phyloP scores from a whole-genome alignment of 2,888 invertebrate genomes.

The Hipparchia sbordonii region DNA sequence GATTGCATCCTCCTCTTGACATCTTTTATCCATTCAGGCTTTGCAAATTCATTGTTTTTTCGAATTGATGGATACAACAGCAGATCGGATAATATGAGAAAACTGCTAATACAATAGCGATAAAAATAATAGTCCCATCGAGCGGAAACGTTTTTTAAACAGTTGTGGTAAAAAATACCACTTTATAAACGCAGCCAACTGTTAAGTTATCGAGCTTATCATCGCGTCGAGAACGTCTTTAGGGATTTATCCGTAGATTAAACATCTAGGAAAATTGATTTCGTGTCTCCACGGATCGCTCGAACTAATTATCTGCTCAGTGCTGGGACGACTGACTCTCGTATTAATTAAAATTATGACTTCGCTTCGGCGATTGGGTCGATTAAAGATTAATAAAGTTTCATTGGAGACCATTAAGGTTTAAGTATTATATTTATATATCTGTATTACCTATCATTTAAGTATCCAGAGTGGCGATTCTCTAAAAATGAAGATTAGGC shows the following conservation, averaged over 20 bases:
- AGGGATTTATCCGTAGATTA: constrained; percentile 26
- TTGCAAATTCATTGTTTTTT: background rate
- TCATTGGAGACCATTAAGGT: no score
- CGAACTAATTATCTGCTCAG: constrained; percentile 52
- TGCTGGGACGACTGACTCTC: constrained; percentile 46
- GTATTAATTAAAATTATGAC: constrained; percentile 62
- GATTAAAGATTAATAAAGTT: constrained; percentile 43
- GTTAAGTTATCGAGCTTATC: constrained; percentile 1
- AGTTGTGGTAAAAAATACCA: constrained; percentile 1
- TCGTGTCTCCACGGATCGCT: constrained; percentile 19
- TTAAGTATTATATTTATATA: no score
- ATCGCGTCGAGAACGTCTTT: background rate
- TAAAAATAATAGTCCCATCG: constrained; percentile 2
- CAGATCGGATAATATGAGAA: background rate
- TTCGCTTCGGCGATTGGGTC: constrained; percentile 54
- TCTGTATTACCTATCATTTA: background rate
- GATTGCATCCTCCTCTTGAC: constrained; percentile 1
- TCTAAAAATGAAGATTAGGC: background rate
- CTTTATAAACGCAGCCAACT: constrained; percentile 14
- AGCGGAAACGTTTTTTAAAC: constrained; percentile 13
- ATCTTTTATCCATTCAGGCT: background rate
- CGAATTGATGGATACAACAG: background rate
- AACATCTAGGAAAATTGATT: constrained; percentile 27
- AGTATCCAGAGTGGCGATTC: background rate
- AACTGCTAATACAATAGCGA: background rate